Evolutionary conservation across 2,797 vertebrate species (phyloP), one percentile per base, ranked within the genome.

Genomic region (Phataginus tricuspis): DNA sequence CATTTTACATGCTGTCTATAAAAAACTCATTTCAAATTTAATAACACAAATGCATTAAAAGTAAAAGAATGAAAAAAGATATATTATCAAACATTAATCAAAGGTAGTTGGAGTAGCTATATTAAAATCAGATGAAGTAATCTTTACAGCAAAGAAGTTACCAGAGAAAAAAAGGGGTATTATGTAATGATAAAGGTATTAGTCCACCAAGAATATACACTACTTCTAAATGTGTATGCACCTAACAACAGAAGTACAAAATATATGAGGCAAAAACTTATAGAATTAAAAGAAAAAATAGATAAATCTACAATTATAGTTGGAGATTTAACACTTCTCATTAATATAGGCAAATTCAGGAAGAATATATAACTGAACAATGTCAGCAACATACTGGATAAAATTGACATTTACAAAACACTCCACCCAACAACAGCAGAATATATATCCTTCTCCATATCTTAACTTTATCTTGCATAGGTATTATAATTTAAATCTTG

Each of bases 281-380:
- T 14, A 93, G 49, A 95, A 42, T 31, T 55, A 72, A 79, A 72
- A 84, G 31, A 68, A 72, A 84, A 23, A 68, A 59, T 8, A 82
- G 16, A 82, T 59, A 75, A 68, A 37, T 63, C 25, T 37, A 66
- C 18, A 72, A 79, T 49, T 72, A 90, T 25, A 34, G 10, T 21
- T 74, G 34, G 42, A 75, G 39, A 86, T 86, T 53, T 88, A 88
- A 37, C 29, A 61, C 19, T 49, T 92, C 86, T 89, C 86, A 89
- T 21, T 57, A n/a, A 71, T 11, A 57, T 29, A 85, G 64, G 37
- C 21, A 27, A 94, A 96, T 68, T 80, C n/a, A 74, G 49, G 34
- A 59, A 72, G 23, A 25, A 63, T 78, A 69, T 25, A 77, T 10
- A 77, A 88, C 42, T 85, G 11, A 74, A 15, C 16, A 86, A 78